Conservation (phyloP, 2,888 invertebrate species). For the Tetheella fluctuosa region DNA sequence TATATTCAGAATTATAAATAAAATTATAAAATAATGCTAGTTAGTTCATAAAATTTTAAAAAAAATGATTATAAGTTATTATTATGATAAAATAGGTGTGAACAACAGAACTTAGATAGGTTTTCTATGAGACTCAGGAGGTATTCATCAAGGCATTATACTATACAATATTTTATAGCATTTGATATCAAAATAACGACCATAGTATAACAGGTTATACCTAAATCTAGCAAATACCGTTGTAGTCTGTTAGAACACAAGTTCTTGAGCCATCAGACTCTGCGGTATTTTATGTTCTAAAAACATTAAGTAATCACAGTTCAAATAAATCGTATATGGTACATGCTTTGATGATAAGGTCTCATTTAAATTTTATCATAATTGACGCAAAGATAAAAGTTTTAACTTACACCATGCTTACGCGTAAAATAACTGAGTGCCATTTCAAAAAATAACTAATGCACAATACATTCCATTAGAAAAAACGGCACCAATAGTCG, state of each 20-base stretch:
- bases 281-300: constrained; percentile 57
- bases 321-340: constrained; percentile 12
- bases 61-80: constrained; percentile 18
- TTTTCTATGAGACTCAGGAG: constrained; percentile 64
- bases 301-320: constrained; percentile 13
- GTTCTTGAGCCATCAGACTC: constrained; percentile 82
- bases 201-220: constrained; percentile 7
- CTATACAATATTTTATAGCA: constrained; percentile 17
- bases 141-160: constrained; percentile 62
- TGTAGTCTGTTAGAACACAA: constrained; percentile 72
- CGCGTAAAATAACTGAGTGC: too few relatives aligned
- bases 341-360: constrained; percentile 50
- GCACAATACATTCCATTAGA: too few relatives aligned
- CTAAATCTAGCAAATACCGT: constrained; percentile 60
- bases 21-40: constrained; percentile 25
- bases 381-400: neutral
- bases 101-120: constrained; percentile 55
- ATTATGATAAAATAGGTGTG: constrained; percentile 53
- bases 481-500: too few relatives aligned
- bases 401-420: too few relatives aligned
- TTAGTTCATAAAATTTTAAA: constrained; percentile 16
- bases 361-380: constrained; percentile 48
- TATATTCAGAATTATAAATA: neutral
- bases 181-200: constrained; percentile 24
- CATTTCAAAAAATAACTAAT: too few relatives aligned